A percentile compares a stretch with the other conserved stretches of the same genome.
phyloP scores from a whole-genome alignment of 2,797 vertebrate genomes.

The Hafferia zeledoni region DNA sequence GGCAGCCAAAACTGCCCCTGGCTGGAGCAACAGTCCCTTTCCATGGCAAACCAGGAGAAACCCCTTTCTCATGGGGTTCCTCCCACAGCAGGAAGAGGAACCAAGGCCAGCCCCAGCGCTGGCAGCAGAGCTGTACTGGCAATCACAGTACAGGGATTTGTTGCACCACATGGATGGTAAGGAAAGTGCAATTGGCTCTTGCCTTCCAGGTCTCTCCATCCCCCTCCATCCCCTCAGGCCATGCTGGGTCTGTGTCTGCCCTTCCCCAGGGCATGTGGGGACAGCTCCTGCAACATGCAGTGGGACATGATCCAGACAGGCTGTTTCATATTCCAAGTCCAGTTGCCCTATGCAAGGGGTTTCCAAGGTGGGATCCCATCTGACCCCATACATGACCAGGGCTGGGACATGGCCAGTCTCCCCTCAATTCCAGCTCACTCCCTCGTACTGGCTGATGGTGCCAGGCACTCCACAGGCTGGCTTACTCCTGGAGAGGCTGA shows the following conservation, averaged over 20 bases:
- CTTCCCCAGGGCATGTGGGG: neutral
- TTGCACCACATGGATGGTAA: neutral
- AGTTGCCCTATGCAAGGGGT: neutral
- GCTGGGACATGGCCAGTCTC: fast-evolving
- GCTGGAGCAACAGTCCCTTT: neutral
- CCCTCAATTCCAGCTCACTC: neutral
- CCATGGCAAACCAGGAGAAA: neutral
- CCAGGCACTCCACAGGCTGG: neutral
- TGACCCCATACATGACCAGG: neutral
- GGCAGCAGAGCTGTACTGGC: neutral
- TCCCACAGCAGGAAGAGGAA: neutral
- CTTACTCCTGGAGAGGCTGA: neutral
- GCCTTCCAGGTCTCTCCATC: neutral
- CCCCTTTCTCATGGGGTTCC: no score
- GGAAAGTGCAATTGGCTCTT: neutral
- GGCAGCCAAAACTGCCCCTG: neutral
- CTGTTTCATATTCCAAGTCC: neutral
- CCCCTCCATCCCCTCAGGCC: neutral
- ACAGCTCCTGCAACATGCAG: neutral
- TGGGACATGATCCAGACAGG: fast-evolving
- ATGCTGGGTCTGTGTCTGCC: neutral
- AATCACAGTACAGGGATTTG: fast-evolving
- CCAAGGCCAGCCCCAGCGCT: neutral
- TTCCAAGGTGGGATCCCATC: neutral
- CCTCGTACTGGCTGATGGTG: neutral